Conservation (phyloP, 2,797 vertebrate species). For the Enteromius argenteus region DNA sequence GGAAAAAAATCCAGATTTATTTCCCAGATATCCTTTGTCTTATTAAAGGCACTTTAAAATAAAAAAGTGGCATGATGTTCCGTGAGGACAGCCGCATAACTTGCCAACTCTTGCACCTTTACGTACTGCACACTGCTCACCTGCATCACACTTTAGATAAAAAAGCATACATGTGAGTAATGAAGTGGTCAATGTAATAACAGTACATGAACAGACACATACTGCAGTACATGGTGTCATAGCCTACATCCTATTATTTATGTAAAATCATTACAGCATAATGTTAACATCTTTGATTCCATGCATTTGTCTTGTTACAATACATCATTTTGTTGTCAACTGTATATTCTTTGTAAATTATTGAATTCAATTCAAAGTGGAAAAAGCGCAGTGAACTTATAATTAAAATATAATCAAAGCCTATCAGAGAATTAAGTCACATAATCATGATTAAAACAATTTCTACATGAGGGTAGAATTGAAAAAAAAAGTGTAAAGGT, state of each 20-base stretch:
- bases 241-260: neutral
- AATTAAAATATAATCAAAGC: neutral
- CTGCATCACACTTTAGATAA: constrained; percentile 75
- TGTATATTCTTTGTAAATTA: neutral
- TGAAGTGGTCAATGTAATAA: neutral
- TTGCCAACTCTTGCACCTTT: constrained; percentile 83
- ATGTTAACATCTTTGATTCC: neutral
- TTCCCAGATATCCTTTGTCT: neutral
- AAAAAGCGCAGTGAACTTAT: neutral
- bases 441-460: neutral
- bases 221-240: neutral
- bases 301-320: neutral
- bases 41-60: constrained; percentile 80
- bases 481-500: neutral
- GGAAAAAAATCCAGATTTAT: neutral
- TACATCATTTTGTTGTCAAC: neutral
- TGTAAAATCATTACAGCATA: neutral
- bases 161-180: neutral
- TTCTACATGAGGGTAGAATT: neutral
- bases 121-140: constrained; percentile 81
- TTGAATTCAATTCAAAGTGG: neutral
- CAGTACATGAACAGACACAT: neutral
- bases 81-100: constrained; percentile 80
- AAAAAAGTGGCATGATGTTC: constrained; percentile 82
- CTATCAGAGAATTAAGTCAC: neutral